phyloP scores from a whole-genome alignment of 2,888 invertebrate species.

The Adineta ricciae region DNA sequence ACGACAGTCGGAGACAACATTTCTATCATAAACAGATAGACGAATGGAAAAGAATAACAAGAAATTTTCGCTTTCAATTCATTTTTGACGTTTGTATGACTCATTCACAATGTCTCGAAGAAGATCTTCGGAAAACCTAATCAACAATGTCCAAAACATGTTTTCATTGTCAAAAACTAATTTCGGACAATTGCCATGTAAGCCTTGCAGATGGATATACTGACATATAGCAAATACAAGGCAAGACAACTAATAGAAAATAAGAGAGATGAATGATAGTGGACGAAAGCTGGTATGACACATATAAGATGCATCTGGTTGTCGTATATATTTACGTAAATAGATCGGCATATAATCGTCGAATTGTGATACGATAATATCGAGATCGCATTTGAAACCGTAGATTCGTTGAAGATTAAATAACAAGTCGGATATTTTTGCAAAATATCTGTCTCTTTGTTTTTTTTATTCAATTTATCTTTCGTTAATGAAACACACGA shows the following conservation, averaged over 20 bases:
- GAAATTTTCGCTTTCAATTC: background rate
- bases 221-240: background rate
- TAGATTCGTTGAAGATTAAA: background rate
- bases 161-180: no score
- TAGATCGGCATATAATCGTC: background rate
- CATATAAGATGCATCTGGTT: background rate
- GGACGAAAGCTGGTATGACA: background rate
- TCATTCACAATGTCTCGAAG: no score
- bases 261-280: background rate
- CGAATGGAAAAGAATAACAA: background rate
- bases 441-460: slow-evolving; percentile 1
- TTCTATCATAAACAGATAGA: background rate
- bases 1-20: background rate
- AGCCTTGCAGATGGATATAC: background rate
- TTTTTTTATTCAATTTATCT: background rate
- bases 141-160: background rate
- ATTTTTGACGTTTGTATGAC: background rate
- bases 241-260: background rate
- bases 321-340: background rate
- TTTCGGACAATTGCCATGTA: background rate
- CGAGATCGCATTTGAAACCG: no score
- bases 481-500: background rate
- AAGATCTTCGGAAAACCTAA: no score
- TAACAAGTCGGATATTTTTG: background rate
- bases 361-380: background rate